Conservation (phyloP, 2,113 vertebrate species). For the Thryonomys swinderianus region DNA sequence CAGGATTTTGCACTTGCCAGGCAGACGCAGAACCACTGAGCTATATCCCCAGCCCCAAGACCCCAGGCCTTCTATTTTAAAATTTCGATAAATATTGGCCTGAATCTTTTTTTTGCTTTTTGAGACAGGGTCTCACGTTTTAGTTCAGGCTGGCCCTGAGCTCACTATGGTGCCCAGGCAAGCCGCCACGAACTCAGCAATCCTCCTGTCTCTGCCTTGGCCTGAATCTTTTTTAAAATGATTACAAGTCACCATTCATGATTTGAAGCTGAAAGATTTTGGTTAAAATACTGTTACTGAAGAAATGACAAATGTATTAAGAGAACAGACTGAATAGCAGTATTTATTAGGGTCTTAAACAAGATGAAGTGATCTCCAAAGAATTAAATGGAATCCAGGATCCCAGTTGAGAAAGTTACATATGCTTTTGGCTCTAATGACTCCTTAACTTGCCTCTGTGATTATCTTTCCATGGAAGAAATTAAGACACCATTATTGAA, state of each 20-base stretch:
- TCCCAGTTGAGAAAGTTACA: not conserved
- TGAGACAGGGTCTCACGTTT: too few relatives aligned
- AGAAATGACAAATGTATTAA: slow-evolving; percentile 42
- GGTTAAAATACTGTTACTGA: slow-evolving; percentile 33
- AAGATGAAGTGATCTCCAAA: not conserved
- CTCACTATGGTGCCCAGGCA: too few relatives aligned
- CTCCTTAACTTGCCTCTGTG: not conserved
- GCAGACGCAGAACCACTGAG: too few relatives aligned
- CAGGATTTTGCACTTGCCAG: too few relatives aligned
- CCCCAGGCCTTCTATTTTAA: not conserved
- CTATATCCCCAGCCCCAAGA: too few relatives aligned
- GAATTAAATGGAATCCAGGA: not conserved
- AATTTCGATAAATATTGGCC: not conserved
- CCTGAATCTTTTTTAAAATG: not conserved
- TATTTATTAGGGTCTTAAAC: slow-evolving; percentile 15
- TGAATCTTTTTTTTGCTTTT: not conserved
- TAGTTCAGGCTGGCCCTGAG: too few relatives aligned
- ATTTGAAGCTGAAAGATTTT: slow-evolving; percentile 45
- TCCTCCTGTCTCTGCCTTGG: too few relatives aligned
- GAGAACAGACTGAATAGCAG: slow-evolving; percentile 41
- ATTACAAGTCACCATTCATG: not conserved
- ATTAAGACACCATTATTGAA: not conserved
- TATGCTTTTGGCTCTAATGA: not conserved
- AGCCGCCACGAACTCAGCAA: too few relatives aligned
- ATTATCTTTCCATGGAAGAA: slow-evolving; percentile 42